Evolutionary conservation across 1,140 invertebrate genomes (phyloP), one percentile per base, ranked within the genome.

Genomic region (Tetragonula clypearis): DNA sequence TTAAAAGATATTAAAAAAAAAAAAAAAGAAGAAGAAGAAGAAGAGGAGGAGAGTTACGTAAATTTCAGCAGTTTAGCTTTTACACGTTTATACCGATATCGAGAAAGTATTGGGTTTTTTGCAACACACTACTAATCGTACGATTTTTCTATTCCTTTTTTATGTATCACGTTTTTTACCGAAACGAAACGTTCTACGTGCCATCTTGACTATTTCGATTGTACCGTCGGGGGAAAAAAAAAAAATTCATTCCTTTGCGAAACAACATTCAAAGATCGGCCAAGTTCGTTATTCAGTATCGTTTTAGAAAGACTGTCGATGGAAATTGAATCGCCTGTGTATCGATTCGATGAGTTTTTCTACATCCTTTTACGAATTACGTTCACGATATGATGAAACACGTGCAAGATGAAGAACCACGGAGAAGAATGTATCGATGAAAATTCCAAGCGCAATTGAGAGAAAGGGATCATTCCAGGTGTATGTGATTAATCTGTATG

Each of bases 51-150:
- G 12, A 53, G 72, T 72, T 72, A 84, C n/a, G 23, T 77, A 58
- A 79, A 79, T 79, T 79, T 49, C 56, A 62, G 30, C 66, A 75
- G 30, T 89, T 85, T 86, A 88, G 77, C 87, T 80, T 86, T 73
- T 78, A 82, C 79, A 86, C 87, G 78, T 86, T 88, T 86, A 84
- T 87, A 86, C 79, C 76, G 77, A 82, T 19, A 35, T 71, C 56
- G 26, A 76, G 77, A 81, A 83, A 56, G 76, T 75, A 88, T 84
- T 87, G 77, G 78, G 78, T 88, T 90, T 75, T 62, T 87, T 81
- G 85, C 85, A 23, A 82, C 71, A 79, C 79, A 79, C 75, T 79
- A 86, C 62, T 77, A 85, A 77, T 84, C 85, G 77, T 82, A 76
- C 71, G 78, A 81, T 66, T 80, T 73, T 78, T 86, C 62, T 87